These are phyloP conservation scores for Fulmarus glacialis DNA, from an alignment of 2,113 vertebrate genomes.

Conservation along the genomic window DNA sequence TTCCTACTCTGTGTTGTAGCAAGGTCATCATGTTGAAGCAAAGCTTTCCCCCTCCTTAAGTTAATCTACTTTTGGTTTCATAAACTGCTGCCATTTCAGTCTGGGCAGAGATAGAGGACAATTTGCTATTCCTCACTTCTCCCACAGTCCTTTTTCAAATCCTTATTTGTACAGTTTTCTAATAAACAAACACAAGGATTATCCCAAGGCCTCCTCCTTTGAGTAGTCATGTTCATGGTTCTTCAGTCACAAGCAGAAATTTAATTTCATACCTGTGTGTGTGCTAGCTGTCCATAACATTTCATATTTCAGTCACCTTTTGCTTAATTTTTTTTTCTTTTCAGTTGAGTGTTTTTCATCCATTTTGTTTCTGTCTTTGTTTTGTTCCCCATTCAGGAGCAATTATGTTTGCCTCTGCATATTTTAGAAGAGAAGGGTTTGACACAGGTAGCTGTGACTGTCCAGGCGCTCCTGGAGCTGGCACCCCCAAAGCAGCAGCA, in stretches of 20 bases:
- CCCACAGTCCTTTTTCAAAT: not conserved
- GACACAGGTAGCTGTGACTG: slow-evolving; percentile 91
- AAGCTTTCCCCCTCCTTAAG: not conserved
- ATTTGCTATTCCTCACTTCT: not conserved
- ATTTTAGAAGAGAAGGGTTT: slow-evolving; percentile 98
- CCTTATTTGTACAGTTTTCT: not conserved
- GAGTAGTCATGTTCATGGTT: not conserved
- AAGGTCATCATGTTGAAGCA: not conserved
- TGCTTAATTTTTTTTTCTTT: slow-evolving; percentile 62
- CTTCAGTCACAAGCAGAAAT: not conserved
- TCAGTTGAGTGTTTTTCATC: slow-evolving; percentile 75
- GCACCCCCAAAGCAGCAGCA: slow-evolving; percentile 87
- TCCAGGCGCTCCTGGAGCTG: slow-evolving; percentile 89
- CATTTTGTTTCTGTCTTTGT: slow-evolving; percentile 74
- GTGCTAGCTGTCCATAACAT: slow-evolving; percentile 19
- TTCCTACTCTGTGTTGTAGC: not conserved
- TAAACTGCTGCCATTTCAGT: not conserved
- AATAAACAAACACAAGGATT: not conserved
- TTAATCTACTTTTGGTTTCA: not conserved
- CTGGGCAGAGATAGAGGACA: not conserved
- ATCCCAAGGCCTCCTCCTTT: not conserved
- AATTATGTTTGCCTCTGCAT: slow-evolving; percentile 96
- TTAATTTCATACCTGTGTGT: not conserved
- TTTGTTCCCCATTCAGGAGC: slow-evolving; percentile 83
- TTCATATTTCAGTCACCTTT: slow-evolving; percentile 33